Base-by-base conservation (phyloP, 2,888 invertebrate species). In the Cheilosia variabilis region DNA sequence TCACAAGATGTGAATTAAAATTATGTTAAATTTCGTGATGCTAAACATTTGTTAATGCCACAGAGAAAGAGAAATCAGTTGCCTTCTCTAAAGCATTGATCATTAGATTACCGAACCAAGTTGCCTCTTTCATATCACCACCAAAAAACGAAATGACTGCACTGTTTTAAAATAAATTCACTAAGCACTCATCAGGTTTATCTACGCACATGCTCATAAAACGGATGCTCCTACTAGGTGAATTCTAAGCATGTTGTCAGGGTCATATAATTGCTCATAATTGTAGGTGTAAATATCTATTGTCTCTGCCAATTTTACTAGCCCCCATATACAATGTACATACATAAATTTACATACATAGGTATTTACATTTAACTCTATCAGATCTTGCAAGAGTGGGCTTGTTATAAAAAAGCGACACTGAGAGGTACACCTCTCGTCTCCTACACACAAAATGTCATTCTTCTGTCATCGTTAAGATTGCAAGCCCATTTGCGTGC, bases 381-480 rank as follows among this genome's bases (percentile, higher is more conserved):
- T 15, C 15, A 68, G 6, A 62, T 66, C 45, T 57, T 15, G 3
- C 3, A 27, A 15, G 19, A 15, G 78, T 63, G 66, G 55, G 63
- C 31, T 72, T 45, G 31, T 2, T 52, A 27, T 52, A 47, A 37
- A 65, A 50, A 41, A 22, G 24, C 52, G 37, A 52, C 53, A 37
- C 17, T 58, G 65, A 65, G 22, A 58, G 37, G 63, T 69, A 65
- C 57, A 79, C 63, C 68, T 75, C 45, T 69, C 19, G 27, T 60
- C 68, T 79, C 79, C 73, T 73, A 75, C 79, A 75, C 79, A 72
- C 60, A 68, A 37, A 53, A 53, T 69, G 69, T 53, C 60, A 69
- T 69, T 78, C 37, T 62, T 27, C 77, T 82, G 82, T 82, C 82
- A 77, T 77, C 73, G 79, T 75, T n/a, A 37, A 75, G 73, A 84